These are phyloP conservation scores for Apodemia hepburni DNA, from an alignment of 2,888 invertebrate species.

Conservation along the genomic window DNA sequence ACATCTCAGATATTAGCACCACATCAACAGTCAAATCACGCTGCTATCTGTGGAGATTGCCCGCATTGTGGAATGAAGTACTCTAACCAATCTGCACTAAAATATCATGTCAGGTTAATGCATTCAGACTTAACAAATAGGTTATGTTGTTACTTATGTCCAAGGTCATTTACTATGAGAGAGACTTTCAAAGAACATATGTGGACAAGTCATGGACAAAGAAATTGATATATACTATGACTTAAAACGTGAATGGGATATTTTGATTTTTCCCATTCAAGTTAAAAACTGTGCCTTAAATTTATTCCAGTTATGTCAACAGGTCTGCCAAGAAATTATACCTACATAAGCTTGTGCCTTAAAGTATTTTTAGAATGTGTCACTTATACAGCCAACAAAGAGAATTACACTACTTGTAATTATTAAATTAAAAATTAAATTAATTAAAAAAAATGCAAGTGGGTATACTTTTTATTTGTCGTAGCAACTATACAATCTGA, in stretches of 20 bases:
- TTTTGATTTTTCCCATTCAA: no score
- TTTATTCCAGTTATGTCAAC: constrained; percentile 22
- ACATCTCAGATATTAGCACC: constrained; percentile 57
- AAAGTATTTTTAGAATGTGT: constrained; percentile 21
- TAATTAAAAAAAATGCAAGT: not conserved
- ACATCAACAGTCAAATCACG: constrained; percentile 70
- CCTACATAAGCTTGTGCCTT: constrained; percentile 27
- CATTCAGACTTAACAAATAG: constrained; percentile 85
- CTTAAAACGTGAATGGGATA: constrained; percentile 5
- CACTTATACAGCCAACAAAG: not conserved
- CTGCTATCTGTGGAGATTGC: constrained; percentile 81
- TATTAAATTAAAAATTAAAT: no score
- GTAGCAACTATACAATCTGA: no score
- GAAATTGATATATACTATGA: constrained; percentile 64
- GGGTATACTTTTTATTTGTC: not conserved
- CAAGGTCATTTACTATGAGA: constrained; percentile 84
- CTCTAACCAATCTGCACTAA: constrained; percentile 85
- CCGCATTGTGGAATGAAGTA: constrained; percentile 85
- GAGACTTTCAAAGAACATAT: constrained; percentile 86
- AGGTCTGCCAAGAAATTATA: constrained; percentile 15
- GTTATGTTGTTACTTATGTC: constrained; percentile 85
- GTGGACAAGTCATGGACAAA: constrained; percentile 83
- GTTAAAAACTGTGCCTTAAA: constrained; percentile 54
- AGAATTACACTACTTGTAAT: not conserved
- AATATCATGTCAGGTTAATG: constrained; percentile 84